Evolutionary conservation across 1,140 invertebrate genomes (phyloP), one percentile per base, ranked within the genome.

Genomic region (Thalassaphorura encarpata): DNA sequence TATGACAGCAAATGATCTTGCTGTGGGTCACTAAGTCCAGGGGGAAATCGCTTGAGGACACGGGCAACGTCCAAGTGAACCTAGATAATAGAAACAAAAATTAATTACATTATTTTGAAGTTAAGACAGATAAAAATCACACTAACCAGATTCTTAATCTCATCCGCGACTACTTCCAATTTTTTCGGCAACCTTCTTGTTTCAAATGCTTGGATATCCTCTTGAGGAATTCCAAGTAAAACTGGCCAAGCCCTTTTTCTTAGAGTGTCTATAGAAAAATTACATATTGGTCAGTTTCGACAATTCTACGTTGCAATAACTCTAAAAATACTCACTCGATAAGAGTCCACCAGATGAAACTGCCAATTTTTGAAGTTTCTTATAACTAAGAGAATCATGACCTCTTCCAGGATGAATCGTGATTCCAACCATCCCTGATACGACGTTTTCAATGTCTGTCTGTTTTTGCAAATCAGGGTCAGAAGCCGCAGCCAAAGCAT

Each of bases 1-100:
- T 59, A 18, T 1, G 51, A 19, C 29, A 61, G 63, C 4, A 65
- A 36, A 39, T 62, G 60, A 48, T 65, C 57, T 39, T 65, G 63
- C 21, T 65, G 63, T 0, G 63, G 62, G 33, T 65, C 63, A 16
- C 59, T 60, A 2, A 65, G 42, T 6, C 60, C 60, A 15, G 63
- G 63, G 21, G 63, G 63, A 51, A 65, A 65, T 5, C 63, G 49
- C 36, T 65, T 61, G 2, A 65, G 29, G 18, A 65, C 63, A 5
- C 63, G 24, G 11, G 62, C 53, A 3, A 65, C 63, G 26, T 65
- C 63, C 48, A 65, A 33, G 13, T 42, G 23, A 1, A 63, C 62
- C 62, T 63, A 33, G n/a, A n/a, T n/a, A n/a, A n/a, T n/a, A n/a
- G 5, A 39, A 54, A 2, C 21, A 48, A 48, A 40, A 42, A 40